Evolutionary conservation across 1,140 invertebrate species (phyloP).

Genomic region (Phenacoccus solenopsis): DNA sequence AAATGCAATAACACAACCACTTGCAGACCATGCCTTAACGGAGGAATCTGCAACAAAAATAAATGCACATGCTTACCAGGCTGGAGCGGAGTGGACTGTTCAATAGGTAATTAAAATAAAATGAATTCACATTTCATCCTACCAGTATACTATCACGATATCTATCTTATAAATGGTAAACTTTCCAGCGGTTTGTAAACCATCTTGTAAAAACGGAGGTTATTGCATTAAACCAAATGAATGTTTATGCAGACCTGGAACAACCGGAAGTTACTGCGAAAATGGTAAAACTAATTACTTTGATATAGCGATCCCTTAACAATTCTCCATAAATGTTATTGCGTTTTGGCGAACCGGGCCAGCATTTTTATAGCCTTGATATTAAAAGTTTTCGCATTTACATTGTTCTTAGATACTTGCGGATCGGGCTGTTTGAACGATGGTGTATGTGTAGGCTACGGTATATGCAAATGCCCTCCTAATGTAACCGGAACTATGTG

Average conservation of each 20-base stretch:
- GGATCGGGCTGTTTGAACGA: constrained; percentile 27
- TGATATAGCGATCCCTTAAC: neutral
- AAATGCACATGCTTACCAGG: neutral
- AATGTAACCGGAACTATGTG: constrained; percentile 27
- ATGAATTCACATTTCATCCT: neutral
- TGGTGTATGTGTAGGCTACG: constrained; percentile 28
- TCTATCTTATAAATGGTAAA: neutral
- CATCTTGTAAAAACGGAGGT: constrained; percentile 31
- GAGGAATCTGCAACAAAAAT: neutral
- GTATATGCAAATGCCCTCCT: constrained; percentile 29
- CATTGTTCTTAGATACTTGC: constrained; percentile 25
- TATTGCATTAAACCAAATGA: constrained; percentile 29
- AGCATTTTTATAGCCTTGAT: neutral
- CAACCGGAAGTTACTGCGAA: constrained; percentile 27
- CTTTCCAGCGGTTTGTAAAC: constrained; percentile 30
- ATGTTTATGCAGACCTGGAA: constrained; percentile 28
- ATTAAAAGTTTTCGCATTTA: neutral
- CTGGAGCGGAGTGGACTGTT: neutral
- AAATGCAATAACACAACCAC: constrained; percentile 7
- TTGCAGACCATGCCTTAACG: constrained; percentile 2
- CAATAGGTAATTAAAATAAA: constrained; percentile 10
- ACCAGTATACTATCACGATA: too few relatives aligned
- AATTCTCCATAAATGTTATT: too few relatives aligned
- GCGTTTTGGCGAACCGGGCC: too few relatives aligned
- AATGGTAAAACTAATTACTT: constrained; percentile 25